Percentiles rank a stretch among this genome's conserved stretches.
These are phyloP conservation scores for Melolontha melolontha DNA, from an alignment of 2,888 invertebrate species.

Conservation along the genomic window DNA sequence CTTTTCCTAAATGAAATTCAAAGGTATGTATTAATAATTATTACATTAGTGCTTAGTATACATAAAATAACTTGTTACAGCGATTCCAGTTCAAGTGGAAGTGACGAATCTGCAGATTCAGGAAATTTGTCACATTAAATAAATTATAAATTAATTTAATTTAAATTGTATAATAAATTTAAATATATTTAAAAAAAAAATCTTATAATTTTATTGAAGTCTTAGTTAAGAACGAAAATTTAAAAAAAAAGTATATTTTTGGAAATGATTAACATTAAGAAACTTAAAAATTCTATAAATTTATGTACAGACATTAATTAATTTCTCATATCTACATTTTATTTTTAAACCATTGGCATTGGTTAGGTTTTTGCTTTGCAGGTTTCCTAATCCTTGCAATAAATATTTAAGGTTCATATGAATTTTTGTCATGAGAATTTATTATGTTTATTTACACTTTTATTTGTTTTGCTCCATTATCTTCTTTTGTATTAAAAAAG, in stretches of 20 bases:
- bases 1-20: conserved; percentile 23
- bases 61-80: conserved; percentile 19
- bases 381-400: conserved; percentile 19
- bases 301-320: conserved; percentile 13
- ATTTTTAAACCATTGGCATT: conserved; percentile 22
- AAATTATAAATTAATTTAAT: conserved; percentile 24
- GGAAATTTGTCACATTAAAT: conserved; percentile 23
- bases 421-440: conserved; percentile 18
- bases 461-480: conserved; percentile 22
- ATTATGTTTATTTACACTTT: conserved; percentile 17
- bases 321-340: conserved; percentile 22
- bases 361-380: conserved; percentile 21
- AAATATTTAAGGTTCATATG: conserved; percentile 22
- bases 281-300: conserved; percentile 19
- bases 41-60: conserved; percentile 26
- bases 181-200: conserved; percentile 20
- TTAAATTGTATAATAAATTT: conserved; percentile 19
- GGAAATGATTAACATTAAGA: conserved; percentile 17
- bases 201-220: conserved; percentile 26
- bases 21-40: conserved; percentile 22
- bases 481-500: conserved; percentile 18
- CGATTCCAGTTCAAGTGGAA: conserved; percentile 18
- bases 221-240: conserved; percentile 23
- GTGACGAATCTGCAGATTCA: conserved; percentile 17
- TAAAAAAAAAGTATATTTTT: conserved; percentile 16